These are phyloP conservation scores for Scaptomyza graminum DNA, from an alignment of 1,140 invertebrate genomes.

Conservation along the genomic window DNA sequence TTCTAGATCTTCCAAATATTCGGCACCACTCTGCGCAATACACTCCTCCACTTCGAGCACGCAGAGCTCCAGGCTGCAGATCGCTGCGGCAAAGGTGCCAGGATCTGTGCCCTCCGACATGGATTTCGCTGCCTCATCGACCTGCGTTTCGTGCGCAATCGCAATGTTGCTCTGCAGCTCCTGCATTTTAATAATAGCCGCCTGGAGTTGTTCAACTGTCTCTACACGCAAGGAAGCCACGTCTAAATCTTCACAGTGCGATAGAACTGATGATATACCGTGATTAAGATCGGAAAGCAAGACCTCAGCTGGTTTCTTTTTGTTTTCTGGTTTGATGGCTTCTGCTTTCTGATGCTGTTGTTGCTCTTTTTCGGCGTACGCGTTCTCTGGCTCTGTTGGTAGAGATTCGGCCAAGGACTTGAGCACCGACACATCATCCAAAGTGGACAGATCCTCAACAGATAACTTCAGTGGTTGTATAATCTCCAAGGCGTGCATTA, in stretches of 20 bases:
- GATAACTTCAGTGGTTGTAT: conserved; percentile 50
- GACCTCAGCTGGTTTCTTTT: conserved; percentile 36
- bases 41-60: conserved; percentile 73
- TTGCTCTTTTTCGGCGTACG: not conserved
- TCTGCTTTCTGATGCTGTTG: not conserved
- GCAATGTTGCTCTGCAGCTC: conserved; percentile 61
- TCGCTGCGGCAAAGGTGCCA: conserved; percentile 70
- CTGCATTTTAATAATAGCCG: conserved; percentile 64
- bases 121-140: conserved; percentile 46
- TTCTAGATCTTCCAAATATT: conserved; percentile 55
- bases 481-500: conserved; percentile 55
- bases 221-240: conserved; percentile 38
- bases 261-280: conserved; percentile 65
- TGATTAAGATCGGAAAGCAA: conserved; percentile 69
- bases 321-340: not conserved
- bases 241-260: conserved; percentile 61
- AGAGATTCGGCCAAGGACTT: conserved; percentile 85
- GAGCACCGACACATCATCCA: conserved; percentile 86
- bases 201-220: conserved; percentile 67
- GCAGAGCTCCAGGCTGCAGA: conserved; percentile 70
- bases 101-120: conserved; percentile 62
- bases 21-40: conserved; percentile 58
- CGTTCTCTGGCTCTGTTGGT: conserved; percentile 48
- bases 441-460: conserved; percentile 81
- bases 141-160: conserved; percentile 53